Evolutionary conservation across 1,140 invertebrate genomes (phyloP).

Genomic region (Rhynchophorus ferrugineus): DNA sequence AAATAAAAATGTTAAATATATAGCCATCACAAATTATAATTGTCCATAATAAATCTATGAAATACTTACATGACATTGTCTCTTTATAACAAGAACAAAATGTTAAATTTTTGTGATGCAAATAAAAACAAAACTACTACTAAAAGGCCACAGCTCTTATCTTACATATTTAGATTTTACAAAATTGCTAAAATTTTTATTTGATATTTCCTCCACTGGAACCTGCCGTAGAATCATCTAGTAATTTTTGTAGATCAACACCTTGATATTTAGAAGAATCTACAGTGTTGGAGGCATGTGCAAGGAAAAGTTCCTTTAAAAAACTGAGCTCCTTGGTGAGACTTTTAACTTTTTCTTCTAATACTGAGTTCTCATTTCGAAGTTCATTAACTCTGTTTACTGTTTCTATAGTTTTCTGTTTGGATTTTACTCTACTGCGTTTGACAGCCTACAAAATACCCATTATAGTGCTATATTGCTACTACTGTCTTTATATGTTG

Average conservation of each 20-base stretch:
- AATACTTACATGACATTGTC: too few species aligned
- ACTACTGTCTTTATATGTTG: too few species aligned
- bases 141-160: neutral
- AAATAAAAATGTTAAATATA: too few species aligned
- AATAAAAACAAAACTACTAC: neutral
- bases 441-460: constrained; percentile 66
- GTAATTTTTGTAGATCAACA: constrained; percentile 47
- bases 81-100: too few species aligned
- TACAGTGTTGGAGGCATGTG: constrained; percentile 58
- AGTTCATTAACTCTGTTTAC: constrained; percentile 68
- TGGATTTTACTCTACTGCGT: constrained; percentile 79
- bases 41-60: too few species aligned
- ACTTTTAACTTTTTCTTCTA: constrained; percentile 80
- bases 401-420: constrained; percentile 73
- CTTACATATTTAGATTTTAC: too few species aligned
- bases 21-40: too few species aligned
- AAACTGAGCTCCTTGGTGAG: constrained; percentile 78
- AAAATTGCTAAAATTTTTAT: too few species aligned
- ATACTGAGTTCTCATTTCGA: constrained; percentile 71
- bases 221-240: constrained; percentile 38
- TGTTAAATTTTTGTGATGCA: neutral
- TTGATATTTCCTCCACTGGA: constrained; percentile 12
- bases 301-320: constrained; percentile 78
- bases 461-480: neutral
- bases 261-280: constrained; percentile 44